Evolutionary conservation across 2,113 vertebrate species (phyloP).

Genomic region (Triplophysa siluroides): DNA sequence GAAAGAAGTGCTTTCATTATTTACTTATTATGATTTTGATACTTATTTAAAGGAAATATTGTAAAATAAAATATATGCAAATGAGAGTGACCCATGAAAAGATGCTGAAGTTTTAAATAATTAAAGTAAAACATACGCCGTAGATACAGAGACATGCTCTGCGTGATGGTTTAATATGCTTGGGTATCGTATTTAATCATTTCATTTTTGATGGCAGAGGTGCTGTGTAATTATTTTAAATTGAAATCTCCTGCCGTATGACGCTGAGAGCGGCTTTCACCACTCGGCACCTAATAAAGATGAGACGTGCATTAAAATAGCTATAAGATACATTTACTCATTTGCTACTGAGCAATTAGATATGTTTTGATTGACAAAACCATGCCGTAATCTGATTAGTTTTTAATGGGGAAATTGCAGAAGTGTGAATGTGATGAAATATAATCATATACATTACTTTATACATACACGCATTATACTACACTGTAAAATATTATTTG

Average conservation of each 20-base stretch:
- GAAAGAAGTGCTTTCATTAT: too few species aligned
- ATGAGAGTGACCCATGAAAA: too few species aligned
- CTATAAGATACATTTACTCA: background rate
- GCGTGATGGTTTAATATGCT: background rate
- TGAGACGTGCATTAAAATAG: background rate
- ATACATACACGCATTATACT: too few species aligned
- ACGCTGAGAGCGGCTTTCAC: background rate
- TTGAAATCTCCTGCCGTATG: slow-evolving; percentile 3
- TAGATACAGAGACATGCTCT: too few species aligned
- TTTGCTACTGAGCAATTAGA: background rate
- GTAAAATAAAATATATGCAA: too few species aligned
- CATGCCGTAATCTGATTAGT: slow-evolving; percentile 19
- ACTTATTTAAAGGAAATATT: too few species aligned
- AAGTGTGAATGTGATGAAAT: background rate
- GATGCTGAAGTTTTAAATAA: too few species aligned
- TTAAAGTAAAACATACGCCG: too few species aligned
- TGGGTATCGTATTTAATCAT: background rate
- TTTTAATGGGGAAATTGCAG: slow-evolving; percentile 10
- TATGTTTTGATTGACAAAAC: slow-evolving; percentile 1
- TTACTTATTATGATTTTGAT: too few species aligned
- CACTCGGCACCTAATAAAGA: background rate
- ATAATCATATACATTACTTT: too few species aligned
- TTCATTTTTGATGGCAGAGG: background rate
- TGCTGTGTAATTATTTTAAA: slow-evolving; percentile 26
- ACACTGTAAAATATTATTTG: too few species aligned